Evolutionary conservation across 2,888 invertebrate species (phyloP).

Genomic region (Lithophane semibrunnea): DNA sequence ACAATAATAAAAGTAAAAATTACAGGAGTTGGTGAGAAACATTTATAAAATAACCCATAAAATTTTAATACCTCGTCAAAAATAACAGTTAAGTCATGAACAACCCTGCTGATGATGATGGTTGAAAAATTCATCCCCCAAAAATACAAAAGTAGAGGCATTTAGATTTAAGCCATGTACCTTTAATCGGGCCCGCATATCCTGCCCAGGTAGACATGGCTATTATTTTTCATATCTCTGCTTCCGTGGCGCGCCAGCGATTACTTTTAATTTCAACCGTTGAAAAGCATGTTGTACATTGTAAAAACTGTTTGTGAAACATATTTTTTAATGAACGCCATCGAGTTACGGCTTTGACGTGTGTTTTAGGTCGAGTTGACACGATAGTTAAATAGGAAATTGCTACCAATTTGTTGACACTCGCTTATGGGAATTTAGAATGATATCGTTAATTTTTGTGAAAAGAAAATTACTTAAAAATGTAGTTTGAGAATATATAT

Average conservation of each 20-base stretch:
- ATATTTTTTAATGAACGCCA: conserved; percentile 80
- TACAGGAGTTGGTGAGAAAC: rapidly evolving
- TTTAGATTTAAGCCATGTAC: conserved; percentile 74
- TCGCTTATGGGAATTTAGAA: conserved; percentile 26
- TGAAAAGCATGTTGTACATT: conserved; percentile 81
- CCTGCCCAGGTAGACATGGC: conserved; percentile 74
- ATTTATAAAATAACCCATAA: neutral
- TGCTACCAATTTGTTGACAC: conserved; percentile 40
- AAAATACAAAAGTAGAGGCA: conserved; percentile 66
- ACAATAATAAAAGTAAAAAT: neutral
- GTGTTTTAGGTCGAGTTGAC: conserved; percentile 76
- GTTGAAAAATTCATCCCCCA: conserved; percentile 47
- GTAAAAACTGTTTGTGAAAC: conserved; percentile 79
- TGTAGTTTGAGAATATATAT: neutral
- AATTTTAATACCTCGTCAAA: conserved; percentile 6
- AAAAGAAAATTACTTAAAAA: neutral
- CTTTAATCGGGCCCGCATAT: conserved; percentile 78
- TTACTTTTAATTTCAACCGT: conserved; percentile 87
- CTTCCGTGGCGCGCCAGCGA: conserved; percentile 79
- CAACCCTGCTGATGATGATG: conserved; percentile 38
- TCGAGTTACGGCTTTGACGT: conserved; percentile 78
- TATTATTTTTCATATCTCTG: conserved; percentile 86
- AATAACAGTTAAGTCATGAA: conserved; percentile 30
- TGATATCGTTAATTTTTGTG: conserved; percentile 4
- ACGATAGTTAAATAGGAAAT: conserved; percentile 68